Evolutionary conservation across 1,140 invertebrate species (phyloP).

Genomic region (Trichogramma pretiosum): DNA sequence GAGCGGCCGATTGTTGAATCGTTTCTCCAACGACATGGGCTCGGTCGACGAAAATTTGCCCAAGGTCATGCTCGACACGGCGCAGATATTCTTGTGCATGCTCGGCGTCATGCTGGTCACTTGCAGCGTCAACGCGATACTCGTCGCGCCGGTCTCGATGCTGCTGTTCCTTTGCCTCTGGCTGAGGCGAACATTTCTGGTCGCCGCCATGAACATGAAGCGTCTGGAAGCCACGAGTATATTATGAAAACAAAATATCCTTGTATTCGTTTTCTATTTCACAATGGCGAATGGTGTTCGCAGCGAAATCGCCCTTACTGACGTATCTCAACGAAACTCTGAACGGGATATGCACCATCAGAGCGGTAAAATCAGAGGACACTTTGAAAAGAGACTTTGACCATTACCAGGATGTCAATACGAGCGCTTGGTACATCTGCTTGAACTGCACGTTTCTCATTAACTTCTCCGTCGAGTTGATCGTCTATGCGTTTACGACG

Average conservation of each 20-base stretch:
- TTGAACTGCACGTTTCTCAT: conserved; percentile 58
- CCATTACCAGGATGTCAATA: conserved; percentile 50
- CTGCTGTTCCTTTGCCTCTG: conserved; percentile 60
- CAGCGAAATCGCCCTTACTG: conserved; percentile 69
- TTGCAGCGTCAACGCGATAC: conserved; percentile 62
- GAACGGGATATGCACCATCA: conserved; percentile 78
- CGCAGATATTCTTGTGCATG: conserved; percentile 54
- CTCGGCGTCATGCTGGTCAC: conserved; percentile 57
- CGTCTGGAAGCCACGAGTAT: conserved; percentile 71
- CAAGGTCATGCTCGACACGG: conserved; percentile 61
- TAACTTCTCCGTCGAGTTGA: conserved; percentile 61
- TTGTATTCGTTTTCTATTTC: conserved; percentile 22
- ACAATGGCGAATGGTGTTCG: too few relatives aligned
- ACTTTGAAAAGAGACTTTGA: conserved; percentile 72
- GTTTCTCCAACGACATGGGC: conserved; percentile 67
- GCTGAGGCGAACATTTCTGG: conserved; percentile 65
- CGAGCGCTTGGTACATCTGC: conserved; percentile 55
- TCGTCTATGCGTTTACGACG: conserved; percentile 57
- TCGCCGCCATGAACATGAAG: conserved; percentile 72
- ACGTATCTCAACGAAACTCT: conserved; percentile 79
- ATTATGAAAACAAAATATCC: conserved; percentile 11
- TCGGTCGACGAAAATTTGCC: conserved; percentile 77
- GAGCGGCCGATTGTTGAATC: conserved; percentile 58
- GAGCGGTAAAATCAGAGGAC: conserved; percentile 69
- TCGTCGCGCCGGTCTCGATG: conserved; percentile 57